phyloP scores from a whole-genome alignment of 2,113 vertebrate species.

The Atractosteus spatula region DNA sequence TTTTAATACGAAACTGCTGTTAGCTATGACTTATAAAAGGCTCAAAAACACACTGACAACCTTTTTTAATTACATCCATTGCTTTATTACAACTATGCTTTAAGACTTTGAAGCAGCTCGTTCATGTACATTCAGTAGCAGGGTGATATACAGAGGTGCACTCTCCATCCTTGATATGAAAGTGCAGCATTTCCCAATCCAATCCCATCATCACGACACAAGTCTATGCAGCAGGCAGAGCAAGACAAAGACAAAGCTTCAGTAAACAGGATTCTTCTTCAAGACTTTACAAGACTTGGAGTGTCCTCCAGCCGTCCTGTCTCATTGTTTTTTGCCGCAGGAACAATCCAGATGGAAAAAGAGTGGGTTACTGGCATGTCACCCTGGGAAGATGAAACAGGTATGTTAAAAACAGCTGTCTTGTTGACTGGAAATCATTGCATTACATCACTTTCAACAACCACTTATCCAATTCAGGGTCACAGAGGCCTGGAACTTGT shows the following conservation, averaged over 20 bases:
- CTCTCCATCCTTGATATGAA: constrained; percentile 60
- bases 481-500: no score
- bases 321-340: neutral
- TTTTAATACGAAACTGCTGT: no score
- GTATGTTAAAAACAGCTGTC: neutral
- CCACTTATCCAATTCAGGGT: no score
- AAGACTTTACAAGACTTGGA: constrained; percentile 30
- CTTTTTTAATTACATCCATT: constrained; percentile 23
- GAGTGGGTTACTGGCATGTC: constrained; percentile 13
- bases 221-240: constrained; percentile 1
- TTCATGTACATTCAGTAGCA: constrained; percentile 32
- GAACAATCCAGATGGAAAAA: constrained; percentile 14
- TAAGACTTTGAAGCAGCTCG: constrained; percentile 11
- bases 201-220: constrained; percentile 18
- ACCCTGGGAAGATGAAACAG: constrained; percentile 17
- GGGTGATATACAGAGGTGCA: constrained; percentile 39
- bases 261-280: constrained; percentile 4
- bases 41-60: no score
- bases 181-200: constrained; percentile 36
- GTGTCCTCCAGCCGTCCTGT: constrained; percentile 12
- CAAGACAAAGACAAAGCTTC: neutral
- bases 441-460: neutral
- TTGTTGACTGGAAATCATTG: neutral
- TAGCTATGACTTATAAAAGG: no score
- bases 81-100: constrained; percentile 48